These are phyloP conservation scores for Empidonax alnorum DNA, from an alignment of 2,113 vertebrate genomes.

Conservation along the genomic window DNA sequence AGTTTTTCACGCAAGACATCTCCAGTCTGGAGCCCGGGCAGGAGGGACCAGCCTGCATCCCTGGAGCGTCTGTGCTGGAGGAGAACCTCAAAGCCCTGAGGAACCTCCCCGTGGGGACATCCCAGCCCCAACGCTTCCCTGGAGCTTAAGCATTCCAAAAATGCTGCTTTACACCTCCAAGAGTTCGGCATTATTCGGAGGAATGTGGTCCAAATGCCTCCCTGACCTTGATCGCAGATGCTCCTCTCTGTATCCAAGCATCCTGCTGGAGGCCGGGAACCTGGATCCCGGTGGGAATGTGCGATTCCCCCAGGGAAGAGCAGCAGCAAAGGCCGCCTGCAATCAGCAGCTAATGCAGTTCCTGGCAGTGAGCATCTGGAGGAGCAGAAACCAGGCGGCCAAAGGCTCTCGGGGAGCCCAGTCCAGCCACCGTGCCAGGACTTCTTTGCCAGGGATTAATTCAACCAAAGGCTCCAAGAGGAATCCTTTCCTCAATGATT, in stretches of 20 bases:
- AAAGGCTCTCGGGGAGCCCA: not conserved
- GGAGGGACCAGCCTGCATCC: not conserved
- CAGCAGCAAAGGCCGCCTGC: not conserved
- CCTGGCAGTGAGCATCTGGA: not conserved
- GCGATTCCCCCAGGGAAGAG: accelerated
- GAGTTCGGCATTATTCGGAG: accelerated
- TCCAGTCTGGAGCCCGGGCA: not conserved
- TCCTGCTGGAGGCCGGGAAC: not conserved
- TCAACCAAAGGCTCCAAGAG: not conserved
- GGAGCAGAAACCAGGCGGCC: not conserved
- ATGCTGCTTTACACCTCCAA: not conserved
- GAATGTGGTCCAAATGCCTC: accelerated
- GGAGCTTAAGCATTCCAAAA: not conserved
- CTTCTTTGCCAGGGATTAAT: not conserved
- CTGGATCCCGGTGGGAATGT: not conserved
- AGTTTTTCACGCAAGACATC: not conserved
- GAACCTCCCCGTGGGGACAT: not conserved
- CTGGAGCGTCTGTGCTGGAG: not conserved
- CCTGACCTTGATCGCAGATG: not conserved
- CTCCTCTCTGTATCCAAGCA: not conserved
- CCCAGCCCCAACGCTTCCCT: not conserved
- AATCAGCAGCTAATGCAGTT: not conserved
- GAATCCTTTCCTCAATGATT: not conserved
- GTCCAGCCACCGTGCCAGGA: not conserved
- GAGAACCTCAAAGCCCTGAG: not conserved